phyloP scores from a whole-genome alignment of 2,888 invertebrate genomes.

The Eustalomyia histrio region DNA sequence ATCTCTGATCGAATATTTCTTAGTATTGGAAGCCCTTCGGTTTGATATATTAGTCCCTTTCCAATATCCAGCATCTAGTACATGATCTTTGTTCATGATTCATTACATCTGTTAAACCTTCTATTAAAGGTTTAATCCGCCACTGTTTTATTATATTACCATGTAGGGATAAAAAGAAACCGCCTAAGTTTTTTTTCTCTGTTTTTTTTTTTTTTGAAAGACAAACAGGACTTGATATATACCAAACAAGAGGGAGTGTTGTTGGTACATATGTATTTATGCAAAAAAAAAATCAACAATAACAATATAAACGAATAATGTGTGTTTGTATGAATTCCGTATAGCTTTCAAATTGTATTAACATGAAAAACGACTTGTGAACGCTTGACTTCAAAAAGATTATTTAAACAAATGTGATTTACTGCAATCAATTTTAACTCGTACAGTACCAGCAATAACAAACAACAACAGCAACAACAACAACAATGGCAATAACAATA shows the following conservation, averaged over 20 bases:
- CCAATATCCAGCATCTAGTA: too few relatives aligned
- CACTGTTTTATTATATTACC: neutral
- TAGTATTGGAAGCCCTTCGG: too few relatives aligned
- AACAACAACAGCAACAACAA: conserved; percentile 15
- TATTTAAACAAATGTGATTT: conserved; percentile 74
- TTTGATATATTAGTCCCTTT: too few relatives aligned
- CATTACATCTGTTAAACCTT: neutral
- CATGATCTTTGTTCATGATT: too few relatives aligned
- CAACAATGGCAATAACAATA: conserved; percentile 21
- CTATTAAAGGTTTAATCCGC: neutral
- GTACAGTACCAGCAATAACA: conserved; percentile 9
- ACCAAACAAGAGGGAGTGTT: conserved; percentile 54
- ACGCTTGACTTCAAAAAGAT: conserved; percentile 63
- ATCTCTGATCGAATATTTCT: too few relatives aligned
- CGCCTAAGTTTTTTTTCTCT: conserved; percentile 48
- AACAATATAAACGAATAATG: neutral
- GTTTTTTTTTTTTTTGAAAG: conserved; percentile 52
- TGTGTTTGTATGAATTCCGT: conserved; percentile 25
- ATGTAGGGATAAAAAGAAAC: conserved; percentile 59
- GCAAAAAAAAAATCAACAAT: conserved; percentile 69
- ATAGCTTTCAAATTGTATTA: conserved; percentile 64
- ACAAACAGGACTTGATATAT: conserved; percentile 60
- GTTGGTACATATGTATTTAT: conserved; percentile 68
- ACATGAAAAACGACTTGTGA: conserved; percentile 65
- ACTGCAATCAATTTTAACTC: conserved; percentile 76